Percentiles rank a stretch among this genome's conserved stretches.
Evolutionary conservation across 2,888 invertebrate genomes (phyloP).

Genomic region (Diaperis boleti): DNA sequence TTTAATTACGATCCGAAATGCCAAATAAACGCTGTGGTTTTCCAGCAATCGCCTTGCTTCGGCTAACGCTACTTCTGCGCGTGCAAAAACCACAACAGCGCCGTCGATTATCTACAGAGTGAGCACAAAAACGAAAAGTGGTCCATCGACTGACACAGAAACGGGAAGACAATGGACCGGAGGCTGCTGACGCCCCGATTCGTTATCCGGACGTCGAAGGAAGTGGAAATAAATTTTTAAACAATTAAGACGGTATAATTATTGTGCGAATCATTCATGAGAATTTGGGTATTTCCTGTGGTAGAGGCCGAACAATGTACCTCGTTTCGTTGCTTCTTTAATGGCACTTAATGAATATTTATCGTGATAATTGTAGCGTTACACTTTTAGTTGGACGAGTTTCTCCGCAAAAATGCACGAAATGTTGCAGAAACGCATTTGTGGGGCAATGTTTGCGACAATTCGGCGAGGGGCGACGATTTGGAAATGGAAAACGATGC

Average conservation of each 20-base stretch:
- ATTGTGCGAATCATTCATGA: slow-evolving; percentile 48
- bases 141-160: slow-evolving; percentile 22
- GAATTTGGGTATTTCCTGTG: slow-evolving; percentile 49
- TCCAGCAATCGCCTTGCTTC: too few relatives aligned
- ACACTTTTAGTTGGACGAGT: slow-evolving; percentile 47
- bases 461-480: neutral
- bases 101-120: too few relatives aligned
- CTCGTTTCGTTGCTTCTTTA: slow-evolving; percentile 48
- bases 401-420: slow-evolving; percentile 45
- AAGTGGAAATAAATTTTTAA: slow-evolving; percentile 33
- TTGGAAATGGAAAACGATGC: too few relatives aligned
- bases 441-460: neutral
- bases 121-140: slow-evolving; percentile 7
- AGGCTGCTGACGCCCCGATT: slow-evolving; percentile 13
- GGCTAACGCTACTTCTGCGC: too few relatives aligned
- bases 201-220: slow-evolving; percentile 25
- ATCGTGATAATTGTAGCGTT: slow-evolving; percentile 49
- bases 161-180: slow-evolving; percentile 16
- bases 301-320: slow-evolving; percentile 47
- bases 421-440: slow-evolving; percentile 14
- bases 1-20: too few relatives aligned
- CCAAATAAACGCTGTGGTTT: too few relatives aligned
- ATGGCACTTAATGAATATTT: slow-evolving; percentile 51
- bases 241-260: slow-evolving; percentile 45
- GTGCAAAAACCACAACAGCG: too few relatives aligned